phyloP scores from a whole-genome alignment of 2,113 vertebrate genomes.

The Columba livia region DNA sequence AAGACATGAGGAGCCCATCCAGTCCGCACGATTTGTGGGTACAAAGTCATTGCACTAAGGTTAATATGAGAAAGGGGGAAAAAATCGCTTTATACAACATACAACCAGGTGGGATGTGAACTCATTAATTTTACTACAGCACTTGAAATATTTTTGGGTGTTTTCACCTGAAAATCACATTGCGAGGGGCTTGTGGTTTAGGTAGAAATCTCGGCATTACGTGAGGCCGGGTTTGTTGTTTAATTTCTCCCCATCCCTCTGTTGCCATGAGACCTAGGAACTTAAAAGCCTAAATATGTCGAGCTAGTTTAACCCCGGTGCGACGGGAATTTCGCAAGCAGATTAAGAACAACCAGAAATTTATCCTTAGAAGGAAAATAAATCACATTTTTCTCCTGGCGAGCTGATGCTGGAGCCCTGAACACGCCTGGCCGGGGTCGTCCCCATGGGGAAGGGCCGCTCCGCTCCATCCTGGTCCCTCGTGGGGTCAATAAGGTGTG shows the following conservation, averaged over 20 bases:
- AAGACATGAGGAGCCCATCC: neutral
- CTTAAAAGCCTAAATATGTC: neutral
- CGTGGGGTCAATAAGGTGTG: neutral
- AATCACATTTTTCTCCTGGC: neutral
- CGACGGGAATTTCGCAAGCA: neutral
- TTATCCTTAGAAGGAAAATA: neutral
- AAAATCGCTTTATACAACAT: neutral
- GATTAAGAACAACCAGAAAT: neutral
- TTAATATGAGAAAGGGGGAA: neutral
- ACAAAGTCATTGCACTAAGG: neutral
- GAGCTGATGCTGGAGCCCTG: accelerated
- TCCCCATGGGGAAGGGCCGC: accelerated
- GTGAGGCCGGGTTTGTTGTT: neutral
- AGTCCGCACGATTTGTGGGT: neutral
- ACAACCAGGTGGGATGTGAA: neutral
- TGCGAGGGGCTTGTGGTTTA: neutral
- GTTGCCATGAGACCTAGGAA: constrained; percentile 24
- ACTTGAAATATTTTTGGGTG: neutral
- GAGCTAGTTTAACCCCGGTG: neutral
- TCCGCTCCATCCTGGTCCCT: neutral
- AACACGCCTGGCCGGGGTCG: accelerated
- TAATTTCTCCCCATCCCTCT: neutral
- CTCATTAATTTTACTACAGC: neutral
- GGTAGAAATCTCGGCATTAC: neutral
- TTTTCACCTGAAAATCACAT: accelerated